Percentiles rank a stretch among this genome's conserved stretches.
Conservation (phyloP, 1,140 invertebrate species). For the Archivesica marissinica region DNA sequence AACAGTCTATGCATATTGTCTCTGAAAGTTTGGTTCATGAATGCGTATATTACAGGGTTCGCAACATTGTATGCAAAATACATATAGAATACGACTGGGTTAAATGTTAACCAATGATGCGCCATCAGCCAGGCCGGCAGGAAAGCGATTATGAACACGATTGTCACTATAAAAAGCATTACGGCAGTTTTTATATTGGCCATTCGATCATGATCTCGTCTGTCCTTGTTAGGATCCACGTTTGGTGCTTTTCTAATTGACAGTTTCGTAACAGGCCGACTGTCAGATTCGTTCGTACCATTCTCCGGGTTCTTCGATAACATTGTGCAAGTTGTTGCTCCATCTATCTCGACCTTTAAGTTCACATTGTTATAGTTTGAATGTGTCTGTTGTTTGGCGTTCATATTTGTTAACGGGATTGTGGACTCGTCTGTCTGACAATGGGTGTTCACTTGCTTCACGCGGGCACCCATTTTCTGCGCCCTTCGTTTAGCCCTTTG, state of each 20-base stretch:
- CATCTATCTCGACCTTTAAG: slow-evolving; percentile 53
- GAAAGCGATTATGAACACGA: slow-evolving; percentile 81
- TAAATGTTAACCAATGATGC: slow-evolving; percentile 72
- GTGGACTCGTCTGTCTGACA: slow-evolving; percentile 59
- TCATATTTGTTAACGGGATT: slow-evolving; percentile 35
- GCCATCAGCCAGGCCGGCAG: slow-evolving; percentile 80
- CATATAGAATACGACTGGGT: slow-evolving; percentile 78
- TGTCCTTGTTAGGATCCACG: slow-evolving; percentile 27
- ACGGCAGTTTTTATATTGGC: slow-evolving; percentile 80
- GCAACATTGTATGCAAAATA: slow-evolving; percentile 82
- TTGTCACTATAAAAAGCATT: slow-evolving; percentile 81
- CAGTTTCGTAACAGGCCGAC: not conserved
- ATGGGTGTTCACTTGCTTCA: slow-evolving; percentile 56
- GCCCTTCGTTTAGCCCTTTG: slow-evolving; percentile 69
- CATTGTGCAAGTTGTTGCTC: slow-evolving; percentile 36
- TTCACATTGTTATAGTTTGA: slow-evolving; percentile 2
- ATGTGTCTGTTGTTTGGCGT: slow-evolving; percentile 6
- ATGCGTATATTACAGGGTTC: slow-evolving; percentile 82
- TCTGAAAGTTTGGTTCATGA: slow-evolving; percentile 83
- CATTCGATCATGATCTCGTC: slow-evolving; percentile 55
- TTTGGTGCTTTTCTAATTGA: slow-evolving; percentile 9
- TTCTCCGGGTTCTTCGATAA: not conserved
- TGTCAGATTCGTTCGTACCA: slow-evolving; percentile 26
- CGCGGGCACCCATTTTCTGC: slow-evolving; percentile 37
- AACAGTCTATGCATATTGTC: slow-evolving; percentile 70